phyloP scores from a whole-genome alignment of 2,113 vertebrate genomes.

The Hyperoodon ampullatus region DNA sequence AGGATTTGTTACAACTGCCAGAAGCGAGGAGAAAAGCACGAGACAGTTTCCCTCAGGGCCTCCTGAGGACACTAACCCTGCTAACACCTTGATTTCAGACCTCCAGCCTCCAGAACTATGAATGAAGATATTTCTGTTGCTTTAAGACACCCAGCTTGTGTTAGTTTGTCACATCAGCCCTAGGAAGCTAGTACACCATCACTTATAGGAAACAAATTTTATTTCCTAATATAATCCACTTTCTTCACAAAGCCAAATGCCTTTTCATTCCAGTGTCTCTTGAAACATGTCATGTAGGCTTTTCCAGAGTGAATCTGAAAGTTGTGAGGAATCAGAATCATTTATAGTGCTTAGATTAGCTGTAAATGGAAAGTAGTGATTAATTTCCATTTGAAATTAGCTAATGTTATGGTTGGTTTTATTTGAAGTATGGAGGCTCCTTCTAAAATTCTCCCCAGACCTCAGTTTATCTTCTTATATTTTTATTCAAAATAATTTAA shows the following conservation, averaged over 20 bases:
- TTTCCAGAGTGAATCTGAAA: neutral
- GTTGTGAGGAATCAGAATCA: neutral
- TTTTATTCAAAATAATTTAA: conserved; percentile 24
- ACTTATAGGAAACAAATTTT: neutral
- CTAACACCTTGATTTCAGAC: neutral
- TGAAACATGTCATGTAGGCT: neutral
- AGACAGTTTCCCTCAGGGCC: rapidly evolving
- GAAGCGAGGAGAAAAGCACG: rapidly evolving
- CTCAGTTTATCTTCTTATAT: neutral
- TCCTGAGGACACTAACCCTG: neutral
- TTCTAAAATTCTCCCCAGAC: conserved; percentile 8
- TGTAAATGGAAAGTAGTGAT: neutral
- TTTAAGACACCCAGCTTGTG: no score
- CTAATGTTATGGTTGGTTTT: neutral
- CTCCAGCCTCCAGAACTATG: neutral
- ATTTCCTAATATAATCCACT: neutral
- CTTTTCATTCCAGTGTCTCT: neutral
- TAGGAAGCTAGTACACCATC: neutral
- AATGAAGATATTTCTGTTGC: neutral
- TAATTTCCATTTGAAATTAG: neutral
- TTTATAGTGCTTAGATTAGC: neutral
- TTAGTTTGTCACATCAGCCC: neutral
- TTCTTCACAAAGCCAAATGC: neutral
- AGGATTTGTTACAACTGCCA: no score
- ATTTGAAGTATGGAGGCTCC: no score